These are phyloP conservation scores for Peromyscus aztecus DNA, from an alignment of 2,797 vertebrate species.

Conservation along the genomic window DNA sequence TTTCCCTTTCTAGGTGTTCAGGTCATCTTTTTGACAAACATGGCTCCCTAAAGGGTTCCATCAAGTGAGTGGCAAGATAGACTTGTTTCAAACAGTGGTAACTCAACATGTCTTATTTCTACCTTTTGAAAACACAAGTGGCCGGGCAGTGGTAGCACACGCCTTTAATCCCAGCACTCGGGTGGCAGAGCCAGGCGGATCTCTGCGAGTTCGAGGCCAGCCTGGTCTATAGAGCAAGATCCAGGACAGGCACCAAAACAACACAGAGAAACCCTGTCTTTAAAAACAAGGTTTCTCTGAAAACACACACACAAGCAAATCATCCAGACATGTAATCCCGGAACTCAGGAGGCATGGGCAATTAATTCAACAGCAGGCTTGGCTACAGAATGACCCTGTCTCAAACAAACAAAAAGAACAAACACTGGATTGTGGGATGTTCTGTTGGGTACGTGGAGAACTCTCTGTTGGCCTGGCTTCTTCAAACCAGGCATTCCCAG, in stretches of 20 bases:
- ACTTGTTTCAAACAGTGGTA: no score
- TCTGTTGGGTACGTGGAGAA: not conserved
- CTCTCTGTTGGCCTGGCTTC: not conserved
- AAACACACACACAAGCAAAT: not conserved
- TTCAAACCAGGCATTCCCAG: not conserved
- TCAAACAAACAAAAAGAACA: not conserved
- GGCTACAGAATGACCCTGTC: not conserved
- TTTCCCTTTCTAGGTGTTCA: not conserved
- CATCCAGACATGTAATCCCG: not conserved
- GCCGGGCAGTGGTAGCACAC: no score
- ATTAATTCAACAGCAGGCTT: not conserved
- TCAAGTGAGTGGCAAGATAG: not conserved
- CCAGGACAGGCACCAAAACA: no score
- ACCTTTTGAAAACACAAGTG: not conserved
- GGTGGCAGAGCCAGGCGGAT: no score
- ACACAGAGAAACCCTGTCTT: no score
- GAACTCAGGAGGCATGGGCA: not conserved
- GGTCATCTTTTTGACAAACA: not conserved
- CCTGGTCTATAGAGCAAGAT: no score
- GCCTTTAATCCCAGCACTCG: no score
- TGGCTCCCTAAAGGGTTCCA: not conserved
- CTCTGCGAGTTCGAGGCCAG: no score
- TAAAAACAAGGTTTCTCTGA: no score
- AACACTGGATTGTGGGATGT: not conserved
- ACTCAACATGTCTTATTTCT: not conserved